Evolutionary conservation across 2,797 vertebrate genomes (phyloP).

Genomic region (Aldrovandia affinis): DNA sequence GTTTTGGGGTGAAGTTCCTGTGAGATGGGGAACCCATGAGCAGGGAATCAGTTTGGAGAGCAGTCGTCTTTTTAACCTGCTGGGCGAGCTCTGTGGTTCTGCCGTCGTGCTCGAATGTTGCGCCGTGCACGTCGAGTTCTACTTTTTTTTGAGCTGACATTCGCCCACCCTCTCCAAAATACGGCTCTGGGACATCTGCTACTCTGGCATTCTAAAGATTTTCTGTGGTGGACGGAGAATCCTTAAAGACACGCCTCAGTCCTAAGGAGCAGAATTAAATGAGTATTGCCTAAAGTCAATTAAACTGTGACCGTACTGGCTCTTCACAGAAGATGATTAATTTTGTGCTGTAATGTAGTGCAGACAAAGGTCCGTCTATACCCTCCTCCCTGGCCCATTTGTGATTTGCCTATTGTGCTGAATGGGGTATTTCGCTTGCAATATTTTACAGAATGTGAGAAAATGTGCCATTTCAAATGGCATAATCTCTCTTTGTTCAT

Average conservation of each 20-base stretch:
- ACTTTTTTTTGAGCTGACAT: slow-evolving; percentile 40
- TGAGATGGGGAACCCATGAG: background rate
- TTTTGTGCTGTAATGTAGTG: slow-evolving; percentile 47
- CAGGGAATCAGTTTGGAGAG: background rate
- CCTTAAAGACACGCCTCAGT: slow-evolving; percentile 57
- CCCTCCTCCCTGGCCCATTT: slow-evolving; percentile 47
- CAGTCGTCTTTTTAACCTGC: background rate
- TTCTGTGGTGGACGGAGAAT: slow-evolving; percentile 45
- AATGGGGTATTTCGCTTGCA: slow-evolving; percentile 34
- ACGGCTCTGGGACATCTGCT: slow-evolving; percentile 55
- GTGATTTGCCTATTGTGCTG: slow-evolving; percentile 45
- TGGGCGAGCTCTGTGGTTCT: background rate
- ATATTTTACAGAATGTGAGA: slow-evolving; percentile 36
- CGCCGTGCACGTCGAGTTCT: background rate
- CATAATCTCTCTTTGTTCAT: background rate
- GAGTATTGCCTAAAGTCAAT: slow-evolving; percentile 50
- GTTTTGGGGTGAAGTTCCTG: background rate
- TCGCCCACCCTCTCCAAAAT: slow-evolving; percentile 30
- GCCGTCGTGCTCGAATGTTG: background rate
- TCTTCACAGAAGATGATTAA: slow-evolving; percentile 57
- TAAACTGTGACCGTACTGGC: slow-evolving; percentile 48
- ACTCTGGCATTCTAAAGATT: slow-evolving; percentile 39
- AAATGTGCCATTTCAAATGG: background rate
- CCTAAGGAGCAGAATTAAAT: slow-evolving; percentile 34
- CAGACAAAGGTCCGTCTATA: slow-evolving; percentile 64